phyloP scores from a whole-genome alignment of 2,113 vertebrate genomes.

The Brachyistius frenatus region DNA sequence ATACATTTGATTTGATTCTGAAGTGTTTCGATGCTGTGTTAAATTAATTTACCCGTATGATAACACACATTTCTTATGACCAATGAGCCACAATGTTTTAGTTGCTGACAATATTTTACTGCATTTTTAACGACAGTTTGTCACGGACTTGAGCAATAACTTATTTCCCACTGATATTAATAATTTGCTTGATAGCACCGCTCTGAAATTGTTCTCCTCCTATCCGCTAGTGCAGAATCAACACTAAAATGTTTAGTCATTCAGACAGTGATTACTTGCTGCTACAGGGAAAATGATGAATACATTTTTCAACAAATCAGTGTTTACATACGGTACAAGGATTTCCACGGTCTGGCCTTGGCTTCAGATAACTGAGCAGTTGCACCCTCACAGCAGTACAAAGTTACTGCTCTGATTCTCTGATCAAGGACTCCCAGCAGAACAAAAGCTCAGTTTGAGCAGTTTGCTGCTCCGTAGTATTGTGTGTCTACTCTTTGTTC shows the following conservation, averaged over 20 bases:
- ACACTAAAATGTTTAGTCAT: background rate
- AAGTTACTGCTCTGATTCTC: conserved; percentile 25
- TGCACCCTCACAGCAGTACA: conserved; percentile 23
- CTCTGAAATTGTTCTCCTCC: background rate
- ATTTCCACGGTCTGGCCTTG: conserved; percentile 1
- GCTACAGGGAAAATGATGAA: conserved; percentile 14
- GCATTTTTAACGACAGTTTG: too few relatives aligned
- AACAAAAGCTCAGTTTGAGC: conserved; percentile 6
- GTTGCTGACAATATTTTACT: too few relatives aligned
- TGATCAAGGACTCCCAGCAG: conserved; percentile 38
- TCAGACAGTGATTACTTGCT: background rate
- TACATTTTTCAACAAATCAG: conserved; percentile 6
- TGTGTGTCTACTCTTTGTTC: too few relatives aligned
- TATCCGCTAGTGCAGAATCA: background rate
- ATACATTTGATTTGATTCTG: too few relatives aligned
- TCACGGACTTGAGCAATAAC: too few relatives aligned
- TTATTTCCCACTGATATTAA: background rate
- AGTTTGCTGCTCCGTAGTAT: background rate
- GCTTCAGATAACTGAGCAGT: conserved; percentile 30
- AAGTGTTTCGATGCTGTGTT: too few relatives aligned
- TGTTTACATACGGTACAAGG: conserved; percentile 9
- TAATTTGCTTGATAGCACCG: background rate
- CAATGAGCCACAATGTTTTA: too few relatives aligned
- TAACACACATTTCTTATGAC: too few relatives aligned
- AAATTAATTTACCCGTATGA: too few relatives aligned